Evolutionary conservation across 1,140 invertebrate genomes (phyloP).

Genomic region (Ptiloglossa arizonensis): DNA sequence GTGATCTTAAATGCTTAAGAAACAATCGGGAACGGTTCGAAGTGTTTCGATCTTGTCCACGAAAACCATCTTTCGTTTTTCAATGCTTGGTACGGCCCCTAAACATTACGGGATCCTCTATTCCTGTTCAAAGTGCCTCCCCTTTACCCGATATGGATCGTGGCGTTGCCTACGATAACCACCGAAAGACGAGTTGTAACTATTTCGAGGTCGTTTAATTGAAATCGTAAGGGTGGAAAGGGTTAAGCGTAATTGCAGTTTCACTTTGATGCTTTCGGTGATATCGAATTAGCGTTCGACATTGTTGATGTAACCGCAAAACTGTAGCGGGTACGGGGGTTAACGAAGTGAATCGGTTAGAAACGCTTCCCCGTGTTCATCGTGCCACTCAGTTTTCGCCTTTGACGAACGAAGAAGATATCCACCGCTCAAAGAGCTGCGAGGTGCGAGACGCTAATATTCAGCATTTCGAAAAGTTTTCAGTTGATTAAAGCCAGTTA

Average conservation of each 20-base stretch:
- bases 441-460: slow-evolving; percentile 58
- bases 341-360: neutral
- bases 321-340: no score
- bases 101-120: no score
- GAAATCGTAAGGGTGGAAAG: no score
- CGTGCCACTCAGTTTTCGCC: neutral
- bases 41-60: no score
- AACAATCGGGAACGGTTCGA: no score
- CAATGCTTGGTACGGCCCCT: no score
- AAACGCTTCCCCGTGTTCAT: neutral
- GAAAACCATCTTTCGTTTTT: no score
- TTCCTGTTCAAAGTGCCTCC: no score
- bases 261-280: neutral
- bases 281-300: neutral
- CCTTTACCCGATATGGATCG: no score
- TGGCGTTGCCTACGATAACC: no score
- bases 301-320: neutral
- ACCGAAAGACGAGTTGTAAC: slow-evolving; percentile 1
- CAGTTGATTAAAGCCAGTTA: slow-evolving; percentile 71
- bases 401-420: slow-evolving; percentile 10
- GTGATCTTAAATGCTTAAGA: no score
- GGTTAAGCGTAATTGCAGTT: neutral
- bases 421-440: slow-evolving; percentile 25
- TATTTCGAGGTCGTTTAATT: slow-evolving; percentile 1
- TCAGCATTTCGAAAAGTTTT: slow-evolving; percentile 67